Base-by-base conservation (phyloP, 1,140 invertebrate species). In the Globodera rostochiensis region DNA sequence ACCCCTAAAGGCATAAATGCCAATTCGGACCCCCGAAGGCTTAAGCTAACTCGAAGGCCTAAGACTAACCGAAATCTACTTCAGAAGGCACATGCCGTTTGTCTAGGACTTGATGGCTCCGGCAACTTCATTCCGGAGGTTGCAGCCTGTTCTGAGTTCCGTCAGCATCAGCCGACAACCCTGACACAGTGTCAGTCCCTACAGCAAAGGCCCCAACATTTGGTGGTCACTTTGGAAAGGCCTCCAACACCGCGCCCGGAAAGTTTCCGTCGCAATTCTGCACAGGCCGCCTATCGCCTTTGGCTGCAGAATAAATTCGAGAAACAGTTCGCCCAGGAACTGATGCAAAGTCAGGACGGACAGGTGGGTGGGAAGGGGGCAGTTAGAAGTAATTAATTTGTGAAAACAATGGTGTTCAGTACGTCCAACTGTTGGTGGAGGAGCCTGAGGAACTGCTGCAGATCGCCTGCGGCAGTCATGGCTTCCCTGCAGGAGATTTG, bases 181-280 rank as follows among this genome's bases (percentile, higher is more conserved):
- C 66, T 25, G 8, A 78, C 71, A 36, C 60, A 13, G 46, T 78
- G 49, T 11, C 45, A 25, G 0, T 47, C 70, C 8, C 57, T 53
- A 15, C 57, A 15, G 19, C 50, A 78, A 69, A 25, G 64, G 21
- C 60, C 77, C 21, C 53, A 70, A 25, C 77, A 78, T 64, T 69
- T 78, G 70, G 46, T 78, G 5, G 46, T 78, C 49, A 66, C 57
- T 49, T 69, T 82, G 50, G 81, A 82, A 75, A 46, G 81, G 47
- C 81, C 81, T 11, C 71, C 66, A 21, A 83, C 81, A 25, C 81
- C 81, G 19, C 74, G 81, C 75, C 80, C 81, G 25, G 81, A 83
- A 64, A 83, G 81, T 50, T 83, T 83, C 53, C 64, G 81, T 15
- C 64, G 81, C 66, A 83, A 83, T 69, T 83, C 81, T n/a, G 81